These are phyloP conservation scores for Scelioninae gen. 1 DNA, from an alignment of 2,888 invertebrate species.

Conservation along the genomic window DNA sequence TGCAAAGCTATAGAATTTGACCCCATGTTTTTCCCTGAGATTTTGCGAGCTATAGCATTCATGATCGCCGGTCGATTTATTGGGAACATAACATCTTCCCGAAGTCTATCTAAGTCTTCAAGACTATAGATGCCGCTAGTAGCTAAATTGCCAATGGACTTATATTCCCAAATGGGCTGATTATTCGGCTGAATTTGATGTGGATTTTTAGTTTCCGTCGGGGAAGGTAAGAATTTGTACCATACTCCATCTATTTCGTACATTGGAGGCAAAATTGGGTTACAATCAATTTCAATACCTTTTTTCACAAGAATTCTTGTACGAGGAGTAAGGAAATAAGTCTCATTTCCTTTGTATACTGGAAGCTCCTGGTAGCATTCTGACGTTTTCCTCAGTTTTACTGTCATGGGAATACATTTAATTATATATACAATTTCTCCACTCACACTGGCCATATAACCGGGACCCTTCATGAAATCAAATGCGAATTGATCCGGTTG, in stretches of 20 bases:
- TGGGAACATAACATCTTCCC: slow-evolving; percentile 12
- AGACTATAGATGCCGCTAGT: slow-evolving; percentile 6
- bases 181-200: background rate
- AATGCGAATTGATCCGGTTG: slow-evolving; percentile 22
- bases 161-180: slow-evolving; percentile 12
- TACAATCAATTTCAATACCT: slow-evolving; percentile 6
- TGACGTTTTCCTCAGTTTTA: background rate
- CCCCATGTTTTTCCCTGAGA: too few relatives aligned
- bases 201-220: background rate
- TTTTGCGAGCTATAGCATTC: background rate
- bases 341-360: background rate
- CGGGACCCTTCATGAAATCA: slow-evolving; percentile 14
- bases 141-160: slow-evolving; percentile 5
- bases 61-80: background rate
- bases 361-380: slow-evolving; percentile 8
- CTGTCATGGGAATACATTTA: background rate
- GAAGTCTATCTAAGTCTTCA: background rate
- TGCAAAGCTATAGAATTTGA: background rate
- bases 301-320: background rate
- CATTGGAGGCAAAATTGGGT: slow-evolving; percentile 4
- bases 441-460: slow-evolving; percentile 4
- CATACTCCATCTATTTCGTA: slow-evolving; percentile 6
- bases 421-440: slow-evolving; percentile 18
- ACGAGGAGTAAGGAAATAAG: slow-evolving; percentile 1
- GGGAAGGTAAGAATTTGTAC: slow-evolving; percentile 10